Evolutionary conservation across 2,113 vertebrate genomes (phyloP).

Genomic region (Clarias macrocephalus): DNA sequence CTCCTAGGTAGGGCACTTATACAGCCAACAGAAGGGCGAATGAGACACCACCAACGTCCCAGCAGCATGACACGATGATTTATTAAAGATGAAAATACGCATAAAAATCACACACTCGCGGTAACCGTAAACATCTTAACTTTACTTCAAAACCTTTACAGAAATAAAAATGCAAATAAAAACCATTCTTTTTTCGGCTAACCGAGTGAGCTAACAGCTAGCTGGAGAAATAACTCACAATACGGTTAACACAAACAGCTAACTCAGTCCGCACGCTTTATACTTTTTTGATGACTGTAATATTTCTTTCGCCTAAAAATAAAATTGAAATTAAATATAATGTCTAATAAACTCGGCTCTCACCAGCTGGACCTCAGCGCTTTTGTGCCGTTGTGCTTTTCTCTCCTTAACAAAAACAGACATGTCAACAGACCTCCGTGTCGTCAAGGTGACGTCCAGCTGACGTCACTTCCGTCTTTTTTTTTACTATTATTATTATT

Average conservation of each 20-base stretch:
- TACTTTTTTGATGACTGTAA: neutral
- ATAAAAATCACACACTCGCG: neutral
- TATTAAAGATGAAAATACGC: neutral
- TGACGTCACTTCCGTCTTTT: constrained; percentile 54
- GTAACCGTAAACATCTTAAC: neutral
- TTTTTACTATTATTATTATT: neutral
- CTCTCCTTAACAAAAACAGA: constrained; percentile 70
- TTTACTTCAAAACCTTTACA: neutral
- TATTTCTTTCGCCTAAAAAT: neutral
- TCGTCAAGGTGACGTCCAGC: constrained; percentile 29
- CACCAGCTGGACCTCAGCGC: constrained; percentile 9
- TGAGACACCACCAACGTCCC: neutral
- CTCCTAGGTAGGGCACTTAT: neutral
- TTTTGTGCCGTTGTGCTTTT: constrained; percentile 52
- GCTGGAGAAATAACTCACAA: neutral
- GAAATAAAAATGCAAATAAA: neutral
- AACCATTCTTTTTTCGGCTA: neutral
- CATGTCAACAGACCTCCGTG: constrained; percentile 74
- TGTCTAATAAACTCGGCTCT: neutral
- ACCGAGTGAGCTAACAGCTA: neutral
- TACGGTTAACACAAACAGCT: neutral
- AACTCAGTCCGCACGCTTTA: neutral
- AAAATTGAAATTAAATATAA: neutral
- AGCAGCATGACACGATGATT: neutral
- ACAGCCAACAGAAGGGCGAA: neutral